These are phyloP conservation scores for Microdon myrmicae DNA, from an alignment of 2,888 invertebrate species.

Conservation along the genomic window DNA sequence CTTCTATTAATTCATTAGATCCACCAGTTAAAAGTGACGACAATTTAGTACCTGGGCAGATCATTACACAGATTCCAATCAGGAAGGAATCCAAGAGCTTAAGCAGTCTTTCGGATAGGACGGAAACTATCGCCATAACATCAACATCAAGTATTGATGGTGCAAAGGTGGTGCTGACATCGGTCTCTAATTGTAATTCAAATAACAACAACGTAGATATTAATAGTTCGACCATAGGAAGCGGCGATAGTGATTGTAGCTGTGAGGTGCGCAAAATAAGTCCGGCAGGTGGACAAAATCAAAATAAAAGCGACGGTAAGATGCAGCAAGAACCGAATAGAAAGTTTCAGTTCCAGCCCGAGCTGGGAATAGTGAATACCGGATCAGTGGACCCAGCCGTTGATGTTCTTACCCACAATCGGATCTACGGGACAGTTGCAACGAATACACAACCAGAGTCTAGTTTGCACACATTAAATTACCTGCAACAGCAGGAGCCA, in stretches of 20 bases:
- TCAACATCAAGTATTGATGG: slow-evolving; percentile 34
- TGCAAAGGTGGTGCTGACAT: slow-evolving; percentile 39
- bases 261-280: slow-evolving; percentile 54
- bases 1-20: slow-evolving; percentile 55
- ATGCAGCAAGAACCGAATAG: slow-evolving; percentile 67
- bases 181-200: slow-evolving; percentile 43
- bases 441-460: slow-evolving; percentile 61
- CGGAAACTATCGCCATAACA: slow-evolving; percentile 13
- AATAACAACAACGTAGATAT: slow-evolving; percentile 38
- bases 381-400: slow-evolving; percentile 50
- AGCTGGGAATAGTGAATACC: slow-evolving; percentile 65
- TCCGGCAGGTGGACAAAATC: slow-evolving; percentile 47
- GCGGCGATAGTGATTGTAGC: slow-evolving; percentile 19
- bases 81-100: slow-evolving; percentile 28
- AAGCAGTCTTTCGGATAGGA: slow-evolving; percentile 13
- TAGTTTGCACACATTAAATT: slow-evolving; percentile 58
- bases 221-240: slow-evolving; percentile 40
- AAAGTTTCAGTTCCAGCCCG: slow-evolving; percentile 66
- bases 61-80: slow-evolving; percentile 26
- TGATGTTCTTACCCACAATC: slow-evolving; percentile 63
- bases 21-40: slow-evolving; percentile 45
- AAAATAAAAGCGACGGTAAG: slow-evolving; percentile 44
- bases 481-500: slow-evolving; percentile 64
- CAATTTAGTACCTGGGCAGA: slow-evolving; percentile 9
- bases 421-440: slow-evolving; percentile 64